Evolutionary conservation across 2,888 invertebrate species (phyloP).

Genomic region (Ophion slaviceki): DNA sequence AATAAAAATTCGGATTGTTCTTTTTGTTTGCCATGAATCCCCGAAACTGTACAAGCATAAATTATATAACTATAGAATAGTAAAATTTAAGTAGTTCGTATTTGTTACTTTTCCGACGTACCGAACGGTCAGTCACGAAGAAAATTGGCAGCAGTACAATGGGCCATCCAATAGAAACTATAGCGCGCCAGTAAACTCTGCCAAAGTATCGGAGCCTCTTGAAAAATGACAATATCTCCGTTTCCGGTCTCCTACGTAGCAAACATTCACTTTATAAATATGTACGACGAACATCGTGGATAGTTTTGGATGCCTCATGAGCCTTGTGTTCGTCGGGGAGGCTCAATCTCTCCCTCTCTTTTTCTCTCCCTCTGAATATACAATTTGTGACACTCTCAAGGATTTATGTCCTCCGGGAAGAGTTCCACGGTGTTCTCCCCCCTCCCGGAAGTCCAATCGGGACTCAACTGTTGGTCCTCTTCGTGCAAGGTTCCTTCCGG

Average conservation of each 20-base stretch:
- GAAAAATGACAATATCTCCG: slow-evolving; percentile 46
- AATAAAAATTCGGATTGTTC: not conserved
- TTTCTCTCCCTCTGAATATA: slow-evolving; percentile 7
- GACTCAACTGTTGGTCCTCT: slow-evolving; percentile 60
- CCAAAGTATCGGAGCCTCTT: slow-evolving; percentile 81
- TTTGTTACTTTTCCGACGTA: slow-evolving; percentile 43
- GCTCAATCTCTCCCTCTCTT: not conserved
- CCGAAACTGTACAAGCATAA: not conserved
- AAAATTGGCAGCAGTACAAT: slow-evolving; percentile 88
- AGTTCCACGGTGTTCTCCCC: slow-evolving; percentile 36
- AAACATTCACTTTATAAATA: slow-evolving; percentile 41
- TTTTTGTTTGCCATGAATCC: not conserved
- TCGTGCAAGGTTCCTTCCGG: slow-evolving; percentile 16
- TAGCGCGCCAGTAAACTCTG: slow-evolving; percentile 89
- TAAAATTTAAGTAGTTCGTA: not conserved
- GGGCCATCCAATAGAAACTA: slow-evolving; percentile 88
- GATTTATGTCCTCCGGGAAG: slow-evolving; percentile 33
- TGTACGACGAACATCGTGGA: slow-evolving; percentile 19
- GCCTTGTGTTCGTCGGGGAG: slow-evolving; percentile 18
- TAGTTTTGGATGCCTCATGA: slow-evolving; percentile 22
- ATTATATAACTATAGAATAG: not conserved
- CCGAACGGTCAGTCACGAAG: slow-evolving; percentile 82
- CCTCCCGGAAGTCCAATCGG: slow-evolving; percentile 64
- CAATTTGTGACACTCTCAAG: slow-evolving; percentile 11
- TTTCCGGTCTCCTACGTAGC: slow-evolving; percentile 39